Base-by-base conservation (phyloP, 2,113 vertebrate genomes). In the Corynorhinus townsendii region DNA sequence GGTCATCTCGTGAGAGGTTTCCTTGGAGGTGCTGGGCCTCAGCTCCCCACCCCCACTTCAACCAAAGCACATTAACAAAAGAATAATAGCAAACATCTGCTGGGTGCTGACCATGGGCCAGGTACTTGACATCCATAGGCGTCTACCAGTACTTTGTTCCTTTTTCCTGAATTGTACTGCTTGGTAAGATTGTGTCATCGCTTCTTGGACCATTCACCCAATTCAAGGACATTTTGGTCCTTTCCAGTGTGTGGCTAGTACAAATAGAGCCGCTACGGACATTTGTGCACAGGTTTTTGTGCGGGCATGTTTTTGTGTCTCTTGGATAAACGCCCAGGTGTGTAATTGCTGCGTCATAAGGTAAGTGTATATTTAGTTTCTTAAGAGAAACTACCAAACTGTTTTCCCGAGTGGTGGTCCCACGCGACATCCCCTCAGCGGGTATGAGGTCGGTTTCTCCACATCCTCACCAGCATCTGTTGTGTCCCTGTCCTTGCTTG, bases 171-270 rank as follows among this genome's bases (percentile, higher is more conserved):
- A 1, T 12, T 4, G 16, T 12, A 8, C 24, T 56, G 30, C 38
- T 0, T 0, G 19, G 10, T 15, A 5, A 12, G 16, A 2, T 8
- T 26, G 38, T 11, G 6, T 38, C 38, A 3, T 1, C 7, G 62
- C 47, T 26, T 54, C 15, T 15, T 35, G 14, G 45, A 10, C 30
- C 30, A 35, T 4, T 33, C 11, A 7, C 33, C 33, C 11, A 4
- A 5, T 7, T 28, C 30, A 68, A 49, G 69, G 89, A 71, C 59
- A 10, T 24, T 40, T 22, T 10, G 77, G n/a, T 24, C 15, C 30
- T 22, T 62, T 40, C 49, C 28, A n/a, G 49, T 3, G 49, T 52
- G 16, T 2, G n/a, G 16, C 77, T 43, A 0, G 20, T 17, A 24
- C 49, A 10, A 24, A 59, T 3, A 49, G 43, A n/a, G n/a, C 15